Evolutionary conservation across 2,113 vertebrate species (phyloP), one percentile per base, ranked within the genome.

Genomic region (Oostethus manadensis): DNA sequence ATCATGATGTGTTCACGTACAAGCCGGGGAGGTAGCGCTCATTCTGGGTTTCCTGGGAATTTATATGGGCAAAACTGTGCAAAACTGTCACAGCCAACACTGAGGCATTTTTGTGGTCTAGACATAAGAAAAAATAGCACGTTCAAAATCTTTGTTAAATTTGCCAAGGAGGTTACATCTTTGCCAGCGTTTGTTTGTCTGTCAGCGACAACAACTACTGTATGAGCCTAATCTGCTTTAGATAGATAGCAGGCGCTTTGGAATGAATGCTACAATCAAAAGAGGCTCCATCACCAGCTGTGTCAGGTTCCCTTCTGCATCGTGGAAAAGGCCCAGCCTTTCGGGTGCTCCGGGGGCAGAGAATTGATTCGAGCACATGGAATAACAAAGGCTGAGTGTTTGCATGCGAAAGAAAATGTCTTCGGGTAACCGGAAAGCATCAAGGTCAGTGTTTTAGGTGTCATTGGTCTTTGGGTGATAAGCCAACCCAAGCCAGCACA

Each of bases 321-420:
- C 51, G 60, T 42, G 61, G 70, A 71, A 56, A 14, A n/a, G 61
- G 23, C 51, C 50, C 0, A 44, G 57, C 62, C 58, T 46, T 58
- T 74, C 40, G 64, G 71, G 62, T 3, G n/a, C 59, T 64, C 18
- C 18, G 57, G 67, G 63, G 67, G 77, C 51, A 55, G 56, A 77
- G 77, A 54, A 62, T 65, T 64, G 73, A 75, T 83, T 60, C 70
- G 76, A 74, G 74, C 69, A 62, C 46, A 13, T 0, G 53, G 18
- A 23, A 13, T 53, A 64, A 86, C 84, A 85, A 89, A 84, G 71
- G 79, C 70, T 1, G 38, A 1, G 47, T 17, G 76, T 88, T 88
- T 89, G 87, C 79, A 83, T 85, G 78, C 85, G 78, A 81, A 89
- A 87, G 71, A 84, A 81, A 81, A 77, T 45, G 74, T 74, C 48